Conservation (phyloP, 2,797 vertebrate genomes). For the Nothura maculosa region DNA sequence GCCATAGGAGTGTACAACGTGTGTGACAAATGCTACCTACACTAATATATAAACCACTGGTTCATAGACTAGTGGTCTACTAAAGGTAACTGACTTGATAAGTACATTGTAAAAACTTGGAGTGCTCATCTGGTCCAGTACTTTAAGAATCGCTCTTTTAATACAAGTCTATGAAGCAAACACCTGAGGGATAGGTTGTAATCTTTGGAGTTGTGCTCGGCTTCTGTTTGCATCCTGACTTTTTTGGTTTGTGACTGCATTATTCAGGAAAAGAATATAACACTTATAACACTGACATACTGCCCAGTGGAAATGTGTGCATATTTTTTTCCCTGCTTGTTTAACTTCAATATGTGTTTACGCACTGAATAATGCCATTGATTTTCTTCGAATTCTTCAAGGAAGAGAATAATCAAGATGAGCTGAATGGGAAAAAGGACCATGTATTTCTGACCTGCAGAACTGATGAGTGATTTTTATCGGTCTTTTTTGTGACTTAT, state of each 20-base stretch:
- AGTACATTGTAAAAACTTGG: background rate
- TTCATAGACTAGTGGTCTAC: background rate
- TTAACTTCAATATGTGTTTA: background rate
- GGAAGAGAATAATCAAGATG: background rate
- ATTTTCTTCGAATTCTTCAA: background rate
- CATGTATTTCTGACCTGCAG: background rate
- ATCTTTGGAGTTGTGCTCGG: background rate
- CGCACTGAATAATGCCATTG: background rate
- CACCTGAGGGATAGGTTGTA: background rate
- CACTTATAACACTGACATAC: background rate
- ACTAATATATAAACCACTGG: rapidly evolving
- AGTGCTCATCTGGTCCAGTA: background rate
- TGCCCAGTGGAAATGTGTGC: background rate
- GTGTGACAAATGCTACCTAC: background rate
- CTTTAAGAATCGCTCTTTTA: background rate
- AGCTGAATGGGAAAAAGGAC: background rate
- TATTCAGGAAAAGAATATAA: background rate
- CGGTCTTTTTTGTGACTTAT: background rate
- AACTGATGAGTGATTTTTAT: background rate
- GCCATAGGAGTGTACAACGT: no score
- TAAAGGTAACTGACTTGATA: background rate
- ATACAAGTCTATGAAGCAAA: background rate
- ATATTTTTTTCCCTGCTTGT: background rate
- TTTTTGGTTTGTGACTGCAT: background rate
- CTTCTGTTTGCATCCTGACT: background rate